Conservation (phyloP, 2,797 vertebrate genomes). For the Pantherophis alleghaniensis region DNA sequence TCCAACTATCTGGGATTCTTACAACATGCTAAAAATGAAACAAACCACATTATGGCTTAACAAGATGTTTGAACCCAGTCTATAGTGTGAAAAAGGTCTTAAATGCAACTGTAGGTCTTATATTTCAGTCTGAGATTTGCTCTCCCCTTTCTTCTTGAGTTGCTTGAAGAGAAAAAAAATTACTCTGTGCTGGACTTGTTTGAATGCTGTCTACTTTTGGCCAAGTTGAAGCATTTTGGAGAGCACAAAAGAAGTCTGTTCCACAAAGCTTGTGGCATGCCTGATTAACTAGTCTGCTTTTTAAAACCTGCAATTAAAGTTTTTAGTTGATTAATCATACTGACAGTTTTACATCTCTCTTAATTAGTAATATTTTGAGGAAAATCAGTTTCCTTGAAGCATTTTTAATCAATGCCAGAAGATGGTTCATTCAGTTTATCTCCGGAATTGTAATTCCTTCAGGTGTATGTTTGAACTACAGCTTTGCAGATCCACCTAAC, state of each 20-base stretch:
- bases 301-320: neutral
- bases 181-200: neutral
- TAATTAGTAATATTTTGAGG: constrained; percentile 1
- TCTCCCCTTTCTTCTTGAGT: neutral
- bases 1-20: neutral
- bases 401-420: neutral
- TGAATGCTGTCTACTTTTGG: neutral
- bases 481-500: neutral
- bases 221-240: neutral
- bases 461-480: neutral
- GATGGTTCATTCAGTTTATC: neutral
- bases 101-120: neutral
- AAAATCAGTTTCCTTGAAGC: neutral
- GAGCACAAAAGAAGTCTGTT: constrained; percentile 5
- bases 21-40: neutral
- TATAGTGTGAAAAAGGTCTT: neutral
- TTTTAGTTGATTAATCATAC: constrained; percentile 16
- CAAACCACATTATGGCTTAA: neutral
- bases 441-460: neutral
- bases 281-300: constrained; percentile 10
- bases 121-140: neutral
- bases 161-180: neutral
- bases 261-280: neutral
- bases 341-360: constrained; percentile 26
- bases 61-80: neutral